Percentiles rank a stretch among this genome's conserved stretches.
Conservation (phyloP, 2,797 vertebrate species). For the Gambelia wislizenii region DNA sequence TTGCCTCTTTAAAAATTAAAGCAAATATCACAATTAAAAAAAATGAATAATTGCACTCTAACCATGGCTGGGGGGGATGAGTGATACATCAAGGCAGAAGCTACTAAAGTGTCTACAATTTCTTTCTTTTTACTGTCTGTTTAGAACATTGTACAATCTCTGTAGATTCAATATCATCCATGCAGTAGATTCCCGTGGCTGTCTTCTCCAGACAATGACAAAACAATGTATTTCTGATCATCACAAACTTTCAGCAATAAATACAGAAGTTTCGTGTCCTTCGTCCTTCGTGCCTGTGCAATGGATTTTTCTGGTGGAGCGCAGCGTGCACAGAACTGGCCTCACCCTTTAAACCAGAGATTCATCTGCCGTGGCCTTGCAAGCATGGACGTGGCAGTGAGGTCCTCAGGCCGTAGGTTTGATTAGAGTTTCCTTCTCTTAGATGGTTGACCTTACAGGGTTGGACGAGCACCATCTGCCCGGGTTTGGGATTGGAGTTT, state of each 20-base stretch:
- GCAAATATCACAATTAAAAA: constrained; percentile 79
- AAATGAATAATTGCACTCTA: constrained; percentile 73
- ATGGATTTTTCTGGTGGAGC: too few relatives aligned
- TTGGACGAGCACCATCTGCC: too few relatives aligned
- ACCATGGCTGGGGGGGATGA: constrained; percentile 70
- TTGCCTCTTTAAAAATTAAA: constrained; percentile 75
- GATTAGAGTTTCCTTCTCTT: too few relatives aligned
- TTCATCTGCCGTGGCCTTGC: too few relatives aligned
- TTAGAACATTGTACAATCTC: constrained; percentile 7
- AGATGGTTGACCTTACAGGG: too few relatives aligned
- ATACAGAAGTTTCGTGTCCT: too few relatives aligned
- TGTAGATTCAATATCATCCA: not conserved
- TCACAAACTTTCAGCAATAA: not conserved
- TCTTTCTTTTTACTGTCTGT: constrained; percentile 1
- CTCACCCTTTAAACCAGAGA: too few relatives aligned
- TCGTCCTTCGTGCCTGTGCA: too few relatives aligned
- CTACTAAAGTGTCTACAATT: constrained; percentile 24
- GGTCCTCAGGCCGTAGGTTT: too few relatives aligned
- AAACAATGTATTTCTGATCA: not conserved
- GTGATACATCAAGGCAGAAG: constrained; percentile 47
- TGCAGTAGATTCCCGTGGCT: not conserved
- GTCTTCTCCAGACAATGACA: not conserved
- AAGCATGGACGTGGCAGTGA: too few relatives aligned
- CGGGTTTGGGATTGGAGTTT: too few relatives aligned
- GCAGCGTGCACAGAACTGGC: too few relatives aligned